Evolutionary conservation across 2,888 invertebrate species (phyloP).

Genomic region (Heliconius erato): DNA sequence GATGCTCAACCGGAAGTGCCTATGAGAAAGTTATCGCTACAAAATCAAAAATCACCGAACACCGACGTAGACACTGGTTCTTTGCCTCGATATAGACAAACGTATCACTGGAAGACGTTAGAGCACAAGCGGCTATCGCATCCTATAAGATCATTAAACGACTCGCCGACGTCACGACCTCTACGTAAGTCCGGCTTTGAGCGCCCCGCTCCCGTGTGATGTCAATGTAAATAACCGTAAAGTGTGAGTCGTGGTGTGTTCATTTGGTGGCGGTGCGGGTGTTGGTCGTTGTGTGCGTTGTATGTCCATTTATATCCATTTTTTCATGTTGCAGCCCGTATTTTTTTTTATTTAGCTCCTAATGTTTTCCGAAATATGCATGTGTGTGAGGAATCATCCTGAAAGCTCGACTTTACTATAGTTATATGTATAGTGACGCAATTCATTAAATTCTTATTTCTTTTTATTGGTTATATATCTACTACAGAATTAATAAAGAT

Average conservation of each 20-base stretch:
- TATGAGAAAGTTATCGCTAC: conserved; percentile 71
- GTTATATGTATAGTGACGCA: conserved; percentile 10
- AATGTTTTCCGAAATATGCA: background rate
- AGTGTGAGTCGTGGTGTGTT: conserved; percentile 54
- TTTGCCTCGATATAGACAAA: conserved; percentile 69
- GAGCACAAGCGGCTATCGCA: conserved; percentile 81
- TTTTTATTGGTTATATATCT: background rate
- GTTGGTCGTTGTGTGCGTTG: conserved; percentile 40
- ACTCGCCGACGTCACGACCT: conserved; percentile 68
- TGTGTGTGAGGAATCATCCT: conserved; percentile 3
- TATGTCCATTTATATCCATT: conserved; percentile 26
- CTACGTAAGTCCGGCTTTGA: conserved; percentile 81
- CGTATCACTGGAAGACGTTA: conserved; percentile 79
- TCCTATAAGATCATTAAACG: conserved; percentile 77
- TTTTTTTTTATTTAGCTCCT: background rate
- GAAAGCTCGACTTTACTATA: conserved; percentile 1
- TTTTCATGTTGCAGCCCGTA: background rate
- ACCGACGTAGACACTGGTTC: conserved; percentile 69
- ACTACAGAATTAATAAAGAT: background rate
- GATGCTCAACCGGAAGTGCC: conserved; percentile 58
- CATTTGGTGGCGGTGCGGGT: conserved; percentile 50
- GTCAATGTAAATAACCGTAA: conserved; percentile 70
- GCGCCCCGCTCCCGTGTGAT: conserved; percentile 59
- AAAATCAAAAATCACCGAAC: conserved; percentile 62
- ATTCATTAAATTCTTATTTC: conserved; percentile 16